A percentile compares a stretch with the other conserved stretches of the same genome.
Conservation (phyloP, 2,888 invertebrate genomes). For the Temnothorax unifasciatus region DNA sequence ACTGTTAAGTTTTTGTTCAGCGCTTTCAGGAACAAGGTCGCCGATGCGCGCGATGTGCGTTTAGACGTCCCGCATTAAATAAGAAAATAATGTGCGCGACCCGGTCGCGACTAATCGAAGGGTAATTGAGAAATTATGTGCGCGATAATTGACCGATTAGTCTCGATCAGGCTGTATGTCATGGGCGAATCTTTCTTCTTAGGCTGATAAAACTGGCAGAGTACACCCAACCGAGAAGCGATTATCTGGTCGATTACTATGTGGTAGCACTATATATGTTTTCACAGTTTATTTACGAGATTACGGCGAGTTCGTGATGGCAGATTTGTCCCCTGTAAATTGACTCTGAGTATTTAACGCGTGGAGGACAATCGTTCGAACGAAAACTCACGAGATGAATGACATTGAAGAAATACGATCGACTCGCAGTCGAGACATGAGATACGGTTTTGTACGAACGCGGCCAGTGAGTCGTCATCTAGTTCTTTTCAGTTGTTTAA, state of each 20-base stretch:
- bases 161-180: constrained; percentile 44
- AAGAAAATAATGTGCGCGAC: constrained; percentile 48
- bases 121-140: constrained; percentile 9
- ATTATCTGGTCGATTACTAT: neutral
- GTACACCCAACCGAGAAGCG: constrained; percentile 3
- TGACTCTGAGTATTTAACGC: constrained; percentile 34
- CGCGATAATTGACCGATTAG: constrained; percentile 66
- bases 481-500: neutral
- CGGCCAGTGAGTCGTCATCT: neutral
- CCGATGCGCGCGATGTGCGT: neutral
- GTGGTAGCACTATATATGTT: neutral
- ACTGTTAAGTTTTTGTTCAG: constrained; percentile 37
- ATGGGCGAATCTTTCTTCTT: constrained; percentile 24
- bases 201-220: constrained; percentile 47
- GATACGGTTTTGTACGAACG: neutral
- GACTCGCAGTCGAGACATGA: constrained; percentile 17
- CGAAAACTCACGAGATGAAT: neutral
- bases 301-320: constrained; percentile 14
- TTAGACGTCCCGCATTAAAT: constrained; percentile 29
- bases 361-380: neutral
- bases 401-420: neutral
- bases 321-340: constrained; percentile 24
- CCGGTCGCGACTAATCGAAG: constrained; percentile 32
- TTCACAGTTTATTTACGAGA: neutral
- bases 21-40: constrained; percentile 18